Percentiles rank a stretch among this genome's conserved stretches.
These are phyloP conservation scores for Drosophila recens DNA, from an alignment of 2,888 invertebrate species.

Conservation along the genomic window DNA sequence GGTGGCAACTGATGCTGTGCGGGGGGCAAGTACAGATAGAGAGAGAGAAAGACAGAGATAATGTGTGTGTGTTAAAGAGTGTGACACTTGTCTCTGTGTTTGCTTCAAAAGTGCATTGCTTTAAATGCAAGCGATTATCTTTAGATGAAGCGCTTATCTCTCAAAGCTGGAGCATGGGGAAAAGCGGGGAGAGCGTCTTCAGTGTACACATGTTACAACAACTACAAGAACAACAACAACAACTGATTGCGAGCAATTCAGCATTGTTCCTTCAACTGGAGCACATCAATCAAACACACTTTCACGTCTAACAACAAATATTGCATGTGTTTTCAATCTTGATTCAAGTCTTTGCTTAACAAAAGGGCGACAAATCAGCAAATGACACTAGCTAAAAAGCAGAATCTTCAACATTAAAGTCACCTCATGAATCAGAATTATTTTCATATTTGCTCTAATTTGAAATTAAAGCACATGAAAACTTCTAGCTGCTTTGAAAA, in stretches of 20 bases:
- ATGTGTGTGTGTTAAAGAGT: constrained; percentile 7
- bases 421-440: neutral
- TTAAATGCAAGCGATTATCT: constrained; percentile 56
- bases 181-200: neutral
- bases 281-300: constrained; percentile 19
- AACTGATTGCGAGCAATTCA: constrained; percentile 12
- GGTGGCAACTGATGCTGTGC: neutral
- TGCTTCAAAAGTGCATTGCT: constrained; percentile 37
- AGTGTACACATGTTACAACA: constrained; percentile 10
- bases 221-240: constrained; percentile 10
- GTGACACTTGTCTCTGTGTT: constrained; percentile 46
- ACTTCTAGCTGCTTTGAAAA: neutral
- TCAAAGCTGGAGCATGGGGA: neutral
- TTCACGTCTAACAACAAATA: constrained; percentile 5
- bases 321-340: neutral
- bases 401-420: neutral
- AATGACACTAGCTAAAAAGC: constrained; percentile 14
- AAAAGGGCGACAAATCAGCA: neutral
- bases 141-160: constrained; percentile 41
- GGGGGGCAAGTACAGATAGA: constrained; percentile 2
- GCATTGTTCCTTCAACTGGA: constrained; percentile 20
- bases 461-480: neutral
- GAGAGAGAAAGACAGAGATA: neutral
- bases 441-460: neutral
- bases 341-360: neutral